phyloP scores from a whole-genome alignment of 1,140 invertebrate genomes.

The Drosophila sp. region DNA sequence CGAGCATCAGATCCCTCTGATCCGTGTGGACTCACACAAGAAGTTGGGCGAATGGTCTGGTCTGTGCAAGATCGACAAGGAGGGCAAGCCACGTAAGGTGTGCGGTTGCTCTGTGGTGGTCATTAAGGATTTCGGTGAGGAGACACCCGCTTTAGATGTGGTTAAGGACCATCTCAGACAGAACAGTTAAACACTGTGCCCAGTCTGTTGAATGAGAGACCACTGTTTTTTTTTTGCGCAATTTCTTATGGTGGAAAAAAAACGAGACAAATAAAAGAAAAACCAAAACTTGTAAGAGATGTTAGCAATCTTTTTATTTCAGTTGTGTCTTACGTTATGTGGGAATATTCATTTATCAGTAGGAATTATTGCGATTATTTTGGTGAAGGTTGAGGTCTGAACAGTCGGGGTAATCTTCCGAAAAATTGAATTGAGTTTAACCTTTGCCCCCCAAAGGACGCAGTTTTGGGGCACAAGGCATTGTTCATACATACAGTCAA shows the following conservation, averaged over 20 bases:
- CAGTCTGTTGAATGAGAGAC: constrained; percentile 75
- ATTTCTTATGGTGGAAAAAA: constrained; percentile 38
- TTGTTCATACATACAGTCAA: no score
- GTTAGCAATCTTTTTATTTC: constrained; percentile 57
- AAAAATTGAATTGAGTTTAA: no score
- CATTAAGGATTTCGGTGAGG: constrained; percentile 98
- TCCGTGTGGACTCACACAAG: constrained; percentile 98
- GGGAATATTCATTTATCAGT: no score
- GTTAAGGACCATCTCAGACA: constrained; percentile 95
- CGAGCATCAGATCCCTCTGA: constrained; percentile 98
- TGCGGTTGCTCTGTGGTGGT: constrained; percentile 99
- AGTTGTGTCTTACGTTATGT: no score
- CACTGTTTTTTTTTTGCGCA: constrained; percentile 57
- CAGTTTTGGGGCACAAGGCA: no score
- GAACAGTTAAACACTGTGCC: constrained; percentile 79
- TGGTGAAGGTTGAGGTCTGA: no score
- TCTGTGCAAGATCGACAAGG: constrained; percentile 99
- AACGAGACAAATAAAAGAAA: constrained; percentile 47
- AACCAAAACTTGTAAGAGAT: constrained; percentile 7
- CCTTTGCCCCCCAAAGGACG: no score
- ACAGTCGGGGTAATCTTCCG: no score
- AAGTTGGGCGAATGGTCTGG: constrained; percentile 99
- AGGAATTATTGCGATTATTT: no score
- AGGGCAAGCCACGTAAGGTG: constrained; percentile 99
- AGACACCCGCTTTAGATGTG: constrained; percentile 96